Conservation (phyloP, 2,888 invertebrate species). For the Ecliptopera silaceata region DNA sequence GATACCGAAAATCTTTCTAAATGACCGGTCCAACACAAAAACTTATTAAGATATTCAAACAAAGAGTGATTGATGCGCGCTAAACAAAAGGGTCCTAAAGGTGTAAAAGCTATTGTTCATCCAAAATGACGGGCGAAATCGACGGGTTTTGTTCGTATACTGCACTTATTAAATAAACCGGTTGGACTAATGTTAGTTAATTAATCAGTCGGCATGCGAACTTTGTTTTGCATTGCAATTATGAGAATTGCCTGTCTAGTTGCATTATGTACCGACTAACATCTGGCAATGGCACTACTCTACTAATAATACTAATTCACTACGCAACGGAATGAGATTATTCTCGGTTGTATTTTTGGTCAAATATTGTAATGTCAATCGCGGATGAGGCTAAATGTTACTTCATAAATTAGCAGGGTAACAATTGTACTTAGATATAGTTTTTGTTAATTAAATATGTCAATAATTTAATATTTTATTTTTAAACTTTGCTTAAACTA, state of each 20-base stretch:
- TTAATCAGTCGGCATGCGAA: conserved; percentile 65
- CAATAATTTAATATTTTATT: no score
- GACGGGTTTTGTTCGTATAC: conserved; percentile 56
- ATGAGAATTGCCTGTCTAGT: conserved; percentile 40
- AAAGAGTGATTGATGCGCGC: conserved; percentile 77
- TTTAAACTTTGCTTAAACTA: no score
- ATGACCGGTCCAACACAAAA: conserved; percentile 77
- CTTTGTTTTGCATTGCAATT: conserved; percentile 51
- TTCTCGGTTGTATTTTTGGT: not conserved
- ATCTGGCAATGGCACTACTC: conserved; percentile 22
- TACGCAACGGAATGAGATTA: not conserved
- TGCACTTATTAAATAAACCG: conserved; percentile 76
- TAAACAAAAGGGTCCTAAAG: conserved; percentile 62
- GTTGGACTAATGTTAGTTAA: conserved; percentile 66
- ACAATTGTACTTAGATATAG: no score
- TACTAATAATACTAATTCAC: conserved; percentile 7
- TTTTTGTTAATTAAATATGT: no score
- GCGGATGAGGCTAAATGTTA: no score
- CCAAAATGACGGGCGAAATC: conserved; percentile 50
- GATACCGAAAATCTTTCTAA: conserved; percentile 75
- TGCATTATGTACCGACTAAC: conserved; percentile 14
- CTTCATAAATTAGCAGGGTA: no score
- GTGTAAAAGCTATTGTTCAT: conserved; percentile 62
- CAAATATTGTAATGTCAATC: not conserved
- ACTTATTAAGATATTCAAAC: conserved; percentile 80